phyloP scores from a whole-genome alignment of 2,888 invertebrate species.

The Archaeoteleia sp. region DNA sequence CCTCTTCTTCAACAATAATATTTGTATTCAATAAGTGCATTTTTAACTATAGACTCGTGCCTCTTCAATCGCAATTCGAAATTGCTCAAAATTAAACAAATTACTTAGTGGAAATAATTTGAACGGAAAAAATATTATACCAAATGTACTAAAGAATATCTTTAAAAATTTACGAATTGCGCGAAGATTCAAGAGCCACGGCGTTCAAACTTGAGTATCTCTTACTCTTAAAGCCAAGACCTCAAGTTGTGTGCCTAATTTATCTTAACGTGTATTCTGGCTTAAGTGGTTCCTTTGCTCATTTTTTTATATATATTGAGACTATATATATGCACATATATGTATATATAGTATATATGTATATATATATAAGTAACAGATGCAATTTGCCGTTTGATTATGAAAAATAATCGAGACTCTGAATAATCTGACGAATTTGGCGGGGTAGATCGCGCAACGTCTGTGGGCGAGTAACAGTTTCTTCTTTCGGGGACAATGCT shows the following conservation, averaged over 20 bases:
- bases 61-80: slow-evolving; percentile 21
- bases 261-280: slow-evolving; percentile 13
- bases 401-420: slow-evolving; percentile 37
- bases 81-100: too few relatives aligned
- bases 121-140: too few relatives aligned
- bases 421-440: slow-evolving; percentile 10
- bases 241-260: slow-evolving; percentile 14
- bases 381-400: slow-evolving; percentile 18
- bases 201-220: not conserved
- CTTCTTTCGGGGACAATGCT: slow-evolving; percentile 9
- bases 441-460: slow-evolving; percentile 1
- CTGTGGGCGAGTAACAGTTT: slow-evolving; percentile 6
- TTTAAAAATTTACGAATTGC: slow-evolving; percentile 16
- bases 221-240: slow-evolving; percentile 10
- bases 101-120: too few relatives aligned
- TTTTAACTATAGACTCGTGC: slow-evolving; percentile 23
- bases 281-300: slow-evolving; percentile 15
- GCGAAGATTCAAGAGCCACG: slow-evolving; percentile 23
- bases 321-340: slow-evolving; percentile 11
- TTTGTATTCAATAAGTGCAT: slow-evolving; percentile 36
- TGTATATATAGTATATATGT: not conserved
- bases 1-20: slow-evolving; percentile 46
- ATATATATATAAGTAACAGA: slow-evolving; percentile 8
- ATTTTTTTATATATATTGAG: slow-evolving; percentile 17
- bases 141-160: not conserved